phyloP scores from a whole-genome alignment of 2,888 invertebrate genomes.

The Leptinotarsa juncta region DNA sequence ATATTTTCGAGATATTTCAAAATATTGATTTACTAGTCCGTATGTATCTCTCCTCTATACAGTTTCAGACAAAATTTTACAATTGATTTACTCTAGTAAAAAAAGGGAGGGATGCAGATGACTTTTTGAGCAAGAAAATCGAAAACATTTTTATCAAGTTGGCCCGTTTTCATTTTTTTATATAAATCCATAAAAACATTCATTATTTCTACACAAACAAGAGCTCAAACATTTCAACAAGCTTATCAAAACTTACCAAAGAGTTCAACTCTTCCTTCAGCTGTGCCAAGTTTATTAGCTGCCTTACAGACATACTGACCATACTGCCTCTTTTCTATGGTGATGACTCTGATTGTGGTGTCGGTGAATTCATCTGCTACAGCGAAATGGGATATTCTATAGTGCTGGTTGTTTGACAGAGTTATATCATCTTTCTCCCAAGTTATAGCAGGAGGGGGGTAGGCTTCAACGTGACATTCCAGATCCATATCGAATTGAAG shows the following conservation, averaged over 20 bases:
- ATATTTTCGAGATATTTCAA: too few relatives aligned
- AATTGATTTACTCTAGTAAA: too few relatives aligned
- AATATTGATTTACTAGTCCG: too few relatives aligned
- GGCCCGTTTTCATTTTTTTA: neutral
- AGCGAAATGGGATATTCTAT: slow-evolving; percentile 90
- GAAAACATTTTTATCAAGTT: too few relatives aligned
- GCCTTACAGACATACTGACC: slow-evolving; percentile 89
- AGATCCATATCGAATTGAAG: slow-evolving; percentile 94
- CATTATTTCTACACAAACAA: slow-evolving; percentile 1
- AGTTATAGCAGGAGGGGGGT: slow-evolving; percentile 91
- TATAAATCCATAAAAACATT: neutral
- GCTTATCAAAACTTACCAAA: slow-evolving; percentile 73
- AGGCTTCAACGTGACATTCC: slow-evolving; percentile 94
- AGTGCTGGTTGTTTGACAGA: slow-evolving; percentile 90
- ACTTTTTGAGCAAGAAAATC: too few relatives aligned
- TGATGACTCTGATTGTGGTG: slow-evolving; percentile 82
- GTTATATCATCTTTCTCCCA: slow-evolving; percentile 90
- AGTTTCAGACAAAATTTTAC: too few relatives aligned
- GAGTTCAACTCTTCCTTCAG: slow-evolving; percentile 83
- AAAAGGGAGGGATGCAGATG: too few relatives aligned
- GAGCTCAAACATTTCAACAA: neutral
- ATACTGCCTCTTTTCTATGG: slow-evolving; percentile 91
- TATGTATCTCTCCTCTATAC: too few relatives aligned
- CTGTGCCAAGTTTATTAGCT: slow-evolving; percentile 86
- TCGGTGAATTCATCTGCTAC: slow-evolving; percentile 93